Evolutionary conservation across 2,888 invertebrate genomes (phyloP).

Genomic region (Patella depressa): DNA sequence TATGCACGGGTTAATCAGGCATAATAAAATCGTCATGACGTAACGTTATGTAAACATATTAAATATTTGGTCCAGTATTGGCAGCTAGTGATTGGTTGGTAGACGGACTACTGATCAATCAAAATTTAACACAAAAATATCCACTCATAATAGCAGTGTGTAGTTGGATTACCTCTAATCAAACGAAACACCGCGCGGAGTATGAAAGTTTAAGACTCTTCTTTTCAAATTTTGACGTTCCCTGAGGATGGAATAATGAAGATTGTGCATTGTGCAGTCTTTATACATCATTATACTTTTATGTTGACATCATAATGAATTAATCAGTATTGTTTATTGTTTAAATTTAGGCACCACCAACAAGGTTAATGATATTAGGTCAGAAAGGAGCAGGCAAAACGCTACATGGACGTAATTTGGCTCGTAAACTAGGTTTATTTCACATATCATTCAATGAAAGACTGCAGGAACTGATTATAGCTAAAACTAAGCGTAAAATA

Average conservation of each 20-base stretch:
- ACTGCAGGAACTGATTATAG: constrained; percentile 70
- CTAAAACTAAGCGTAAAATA: constrained; percentile 69
- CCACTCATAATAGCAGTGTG: too few species aligned
- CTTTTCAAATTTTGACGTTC: too few species aligned
- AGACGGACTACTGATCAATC: too few species aligned
- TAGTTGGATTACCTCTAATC: too few species aligned
- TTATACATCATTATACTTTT: background rate
- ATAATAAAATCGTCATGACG: too few species aligned
- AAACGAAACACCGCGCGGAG: too few species aligned
- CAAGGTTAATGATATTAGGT: constrained; percentile 67
- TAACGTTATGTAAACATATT: too few species aligned
- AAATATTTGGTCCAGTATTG: too few species aligned
- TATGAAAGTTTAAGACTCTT: background rate
- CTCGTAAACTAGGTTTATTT: constrained; percentile 69
- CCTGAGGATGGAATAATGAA: background rate
- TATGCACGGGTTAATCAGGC: too few species aligned
- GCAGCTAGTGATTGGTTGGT: too few species aligned
- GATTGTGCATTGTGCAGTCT: background rate
- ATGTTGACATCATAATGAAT: background rate
- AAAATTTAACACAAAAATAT: too few species aligned
- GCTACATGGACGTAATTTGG: constrained; percentile 67
- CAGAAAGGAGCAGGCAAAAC: constrained; percentile 70
- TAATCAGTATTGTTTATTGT: background rate
- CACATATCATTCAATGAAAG: constrained; percentile 70
- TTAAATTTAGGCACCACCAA: constrained; percentile 65